Percentiles rank a stretch among this genome's conserved stretches.
Evolutionary conservation across 2,113 vertebrate species (phyloP).

Genomic region (Oreochromis spilurus): DNA sequence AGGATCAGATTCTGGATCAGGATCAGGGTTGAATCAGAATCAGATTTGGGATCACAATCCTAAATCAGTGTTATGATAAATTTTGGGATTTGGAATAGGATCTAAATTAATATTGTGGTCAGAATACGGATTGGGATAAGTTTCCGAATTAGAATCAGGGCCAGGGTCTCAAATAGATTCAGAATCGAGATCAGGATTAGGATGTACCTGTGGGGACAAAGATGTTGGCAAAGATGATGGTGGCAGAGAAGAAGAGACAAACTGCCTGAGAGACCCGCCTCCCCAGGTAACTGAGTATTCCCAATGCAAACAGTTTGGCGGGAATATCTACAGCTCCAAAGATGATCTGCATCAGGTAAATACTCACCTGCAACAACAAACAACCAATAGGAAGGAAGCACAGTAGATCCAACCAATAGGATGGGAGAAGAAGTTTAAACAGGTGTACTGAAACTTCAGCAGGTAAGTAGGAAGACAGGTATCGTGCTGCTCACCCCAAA

Average conservation of each 20-base stretch:
- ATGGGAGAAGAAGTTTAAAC: background rate
- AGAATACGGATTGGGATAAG: background rate
- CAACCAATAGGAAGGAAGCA: background rate
- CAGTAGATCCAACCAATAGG: background rate
- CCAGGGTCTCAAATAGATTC: rapidly evolving
- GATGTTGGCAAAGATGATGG: conserved; percentile 79
- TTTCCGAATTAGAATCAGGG: background rate
- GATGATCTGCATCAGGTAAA: conserved; percentile 89
- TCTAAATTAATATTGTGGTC: background rate
- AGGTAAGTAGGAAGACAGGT: background rate
- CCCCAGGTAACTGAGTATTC: conserved; percentile 77
- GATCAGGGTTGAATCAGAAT: background rate
- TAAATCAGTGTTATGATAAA: background rate
- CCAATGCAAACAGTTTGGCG: conserved; percentile 78
- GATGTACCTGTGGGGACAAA: conserved; percentile 79
- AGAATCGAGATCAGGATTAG: background rate
- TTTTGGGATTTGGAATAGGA: background rate
- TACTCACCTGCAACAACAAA: conserved; percentile 70
- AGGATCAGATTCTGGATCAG: background rate
- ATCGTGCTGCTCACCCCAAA: conserved; percentile 73
- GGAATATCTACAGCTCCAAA: conserved; percentile 87
- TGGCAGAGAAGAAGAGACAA: conserved; percentile 71
- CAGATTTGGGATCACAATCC: background rate
- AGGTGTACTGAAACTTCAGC: background rate
- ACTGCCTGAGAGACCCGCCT: conserved; percentile 72